These are phyloP conservation scores for Protonibea diacanthus DNA, from an alignment of 2,797 vertebrate species.

Conservation along the genomic window DNA sequence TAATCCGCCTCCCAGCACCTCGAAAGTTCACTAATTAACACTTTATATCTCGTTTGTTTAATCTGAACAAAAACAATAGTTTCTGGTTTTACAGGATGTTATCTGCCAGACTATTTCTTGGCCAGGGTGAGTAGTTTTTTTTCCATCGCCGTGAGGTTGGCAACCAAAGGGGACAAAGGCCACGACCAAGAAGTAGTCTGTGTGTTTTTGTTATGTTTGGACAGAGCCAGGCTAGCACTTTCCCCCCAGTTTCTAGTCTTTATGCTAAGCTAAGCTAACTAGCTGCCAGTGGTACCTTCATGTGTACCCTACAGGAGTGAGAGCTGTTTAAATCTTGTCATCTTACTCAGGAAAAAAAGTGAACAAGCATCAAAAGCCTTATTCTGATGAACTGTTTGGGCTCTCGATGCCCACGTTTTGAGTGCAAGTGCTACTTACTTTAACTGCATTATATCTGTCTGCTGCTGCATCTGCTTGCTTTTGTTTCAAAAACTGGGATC, in stretches of 20 bases:
- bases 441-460: neutral
- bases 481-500: neutral
- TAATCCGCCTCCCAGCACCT: too few relatives aligned
- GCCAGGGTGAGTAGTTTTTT: neutral
- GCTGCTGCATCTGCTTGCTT: neutral
- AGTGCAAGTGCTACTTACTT: neutral
- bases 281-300: neutral
- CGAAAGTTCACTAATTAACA: neutral
- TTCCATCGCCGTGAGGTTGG: neutral
- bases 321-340: neutral
- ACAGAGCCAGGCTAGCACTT: neutral
- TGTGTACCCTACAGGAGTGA: too few relatives aligned
- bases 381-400: neutral
- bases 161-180: too few relatives aligned
- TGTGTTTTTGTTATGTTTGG: neutral
- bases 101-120: neutral
- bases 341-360: neutral
- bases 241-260: neutral
- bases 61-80: neutral
- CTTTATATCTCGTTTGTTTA: neutral
- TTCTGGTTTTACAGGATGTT: neutral
- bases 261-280: slow-evolving; percentile 18
- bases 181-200: too few relatives aligned
- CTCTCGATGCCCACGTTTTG: neutral
- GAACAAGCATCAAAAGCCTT: too few relatives aligned